A percentile compares a stretch with the other conserved stretches of the same genome.
Conservation (phyloP, 2,888 invertebrate species). For the Listrodromus nycthemerus region DNA sequence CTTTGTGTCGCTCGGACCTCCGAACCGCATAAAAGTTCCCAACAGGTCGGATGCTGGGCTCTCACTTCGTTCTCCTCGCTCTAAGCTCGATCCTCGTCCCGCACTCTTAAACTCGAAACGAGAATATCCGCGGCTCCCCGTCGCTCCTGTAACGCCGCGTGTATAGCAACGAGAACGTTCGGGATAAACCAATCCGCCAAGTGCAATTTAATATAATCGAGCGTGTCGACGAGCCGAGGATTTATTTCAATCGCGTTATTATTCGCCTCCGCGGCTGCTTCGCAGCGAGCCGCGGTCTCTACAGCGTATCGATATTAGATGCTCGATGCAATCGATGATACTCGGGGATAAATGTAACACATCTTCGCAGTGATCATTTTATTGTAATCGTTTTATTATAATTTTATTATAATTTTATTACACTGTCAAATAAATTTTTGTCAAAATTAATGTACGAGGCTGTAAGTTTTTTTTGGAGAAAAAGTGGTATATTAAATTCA, state of each 20-base stretch:
- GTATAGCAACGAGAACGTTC: constrained; percentile 57
- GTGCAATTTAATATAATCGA: constrained; percentile 70
- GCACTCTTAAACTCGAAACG: constrained; percentile 30
- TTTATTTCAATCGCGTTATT: constrained; percentile 60
- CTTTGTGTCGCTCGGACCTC: constrained; percentile 69
- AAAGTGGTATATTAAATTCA: no score
- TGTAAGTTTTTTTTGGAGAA: no score
- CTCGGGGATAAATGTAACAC: no score
- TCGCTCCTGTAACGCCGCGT: constrained; percentile 43
- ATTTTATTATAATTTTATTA: no score
- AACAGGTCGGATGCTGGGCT: constrained; percentile 48
- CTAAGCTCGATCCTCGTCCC: constrained; percentile 1
- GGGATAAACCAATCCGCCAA: constrained; percentile 68
- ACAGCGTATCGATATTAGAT: background rate
- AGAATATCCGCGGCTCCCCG: constrained; percentile 16
- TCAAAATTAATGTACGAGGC: no score
- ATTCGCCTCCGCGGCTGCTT: background rate
- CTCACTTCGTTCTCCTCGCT: constrained; percentile 6
- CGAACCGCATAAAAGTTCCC: constrained; percentile 39
- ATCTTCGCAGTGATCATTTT: no score
- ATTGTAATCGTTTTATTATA: no score
- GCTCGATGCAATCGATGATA: background rate
- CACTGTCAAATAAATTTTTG: no score
- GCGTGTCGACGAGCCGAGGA: constrained; percentile 61
- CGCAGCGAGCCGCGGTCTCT: background rate